Evolutionary conservation across 53 echinoderm and acorn worm species (phyloP), one percentile per base, ranked within the genome.

Genomic region (Actinopyga echinites): DNA sequence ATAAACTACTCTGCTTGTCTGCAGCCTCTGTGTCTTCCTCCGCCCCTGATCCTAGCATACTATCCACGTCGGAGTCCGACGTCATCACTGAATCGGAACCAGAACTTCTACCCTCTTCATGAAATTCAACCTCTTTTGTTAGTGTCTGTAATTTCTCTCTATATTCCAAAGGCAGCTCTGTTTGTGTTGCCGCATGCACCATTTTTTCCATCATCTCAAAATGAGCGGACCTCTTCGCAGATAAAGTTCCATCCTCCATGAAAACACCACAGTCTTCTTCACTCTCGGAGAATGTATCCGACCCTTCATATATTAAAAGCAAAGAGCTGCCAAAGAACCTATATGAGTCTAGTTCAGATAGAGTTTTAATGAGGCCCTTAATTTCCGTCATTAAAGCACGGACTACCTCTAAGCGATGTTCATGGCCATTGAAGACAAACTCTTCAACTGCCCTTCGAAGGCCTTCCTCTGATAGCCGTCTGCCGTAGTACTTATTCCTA

Each of bases 401-500:
- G 5, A 95, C 85, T 15, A 95, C 71, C 31, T 95, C 95, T 15
- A 36, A 49, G 19, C 93, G 64, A 34, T 89, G 33, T n/a, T 67
- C 22, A 43, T 83, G 22, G 15, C 87, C 82, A 36, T 84, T 79
- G 55, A 65, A 89, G 30, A 95, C 62, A 66, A 85, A 95, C 65
- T 91, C 83, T 12, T 79, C 35, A 2, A 95, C 86, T 5, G 93
- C 91, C 36, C 82, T 56, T 78, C 55, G 69, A 45, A 95, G 73
- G 12, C 93, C 95, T 7, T 93, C 89, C 43, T 86, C 82, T 31
- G 83, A 74, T n/a, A 93, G 82, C 57, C 93, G 86, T 22, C 95
- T 83, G 1, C 95, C 95, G 57, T 93, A 88, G 91, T 95, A 95
- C 87, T 95, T 95, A 79, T 95, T 93, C 44, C 89, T 74, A 81